Evolutionary conservation across 2,797 vertebrate species (phyloP).

Genomic region (Hydrolagus colliei): DNA sequence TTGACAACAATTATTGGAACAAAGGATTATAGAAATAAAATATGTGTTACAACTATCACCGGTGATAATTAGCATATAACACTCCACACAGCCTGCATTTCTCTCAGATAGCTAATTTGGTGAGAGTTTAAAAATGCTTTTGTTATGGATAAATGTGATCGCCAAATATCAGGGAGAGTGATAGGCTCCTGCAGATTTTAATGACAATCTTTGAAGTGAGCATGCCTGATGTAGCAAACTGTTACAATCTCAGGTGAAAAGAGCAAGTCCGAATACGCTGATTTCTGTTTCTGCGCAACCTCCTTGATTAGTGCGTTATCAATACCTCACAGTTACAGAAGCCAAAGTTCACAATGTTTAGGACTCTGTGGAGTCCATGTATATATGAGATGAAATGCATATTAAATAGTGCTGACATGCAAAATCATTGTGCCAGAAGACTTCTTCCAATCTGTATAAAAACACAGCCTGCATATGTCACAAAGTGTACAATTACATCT

Average conservation of each 20-base stretch:
- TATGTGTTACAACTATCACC: neutral
- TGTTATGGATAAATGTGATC: neutral
- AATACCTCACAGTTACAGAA: neutral
- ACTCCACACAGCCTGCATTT: no score
- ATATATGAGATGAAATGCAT: no score
- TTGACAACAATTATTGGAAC: neutral
- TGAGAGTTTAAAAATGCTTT: neutral
- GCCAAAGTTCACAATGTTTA: no score
- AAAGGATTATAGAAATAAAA: neutral
- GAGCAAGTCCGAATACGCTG: no score
- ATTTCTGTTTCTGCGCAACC: neutral
- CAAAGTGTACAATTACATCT: no score
- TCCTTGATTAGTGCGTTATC: neutral
- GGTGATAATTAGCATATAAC: no score
- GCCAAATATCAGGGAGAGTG: no score
- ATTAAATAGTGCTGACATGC: no score
- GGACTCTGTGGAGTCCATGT: no score
- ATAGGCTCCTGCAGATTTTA: slow-evolving; percentile 5
- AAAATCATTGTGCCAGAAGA: no score
- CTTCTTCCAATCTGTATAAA: no score
- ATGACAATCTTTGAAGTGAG: neutral
- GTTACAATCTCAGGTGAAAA: neutral
- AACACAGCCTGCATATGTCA: no score
- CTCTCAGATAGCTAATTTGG: slow-evolving; percentile 6
- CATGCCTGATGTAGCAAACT: neutral